These are phyloP conservation scores for Manis javanica DNA, from an alignment of 2,797 vertebrate species.

Conservation along the genomic window DNA sequence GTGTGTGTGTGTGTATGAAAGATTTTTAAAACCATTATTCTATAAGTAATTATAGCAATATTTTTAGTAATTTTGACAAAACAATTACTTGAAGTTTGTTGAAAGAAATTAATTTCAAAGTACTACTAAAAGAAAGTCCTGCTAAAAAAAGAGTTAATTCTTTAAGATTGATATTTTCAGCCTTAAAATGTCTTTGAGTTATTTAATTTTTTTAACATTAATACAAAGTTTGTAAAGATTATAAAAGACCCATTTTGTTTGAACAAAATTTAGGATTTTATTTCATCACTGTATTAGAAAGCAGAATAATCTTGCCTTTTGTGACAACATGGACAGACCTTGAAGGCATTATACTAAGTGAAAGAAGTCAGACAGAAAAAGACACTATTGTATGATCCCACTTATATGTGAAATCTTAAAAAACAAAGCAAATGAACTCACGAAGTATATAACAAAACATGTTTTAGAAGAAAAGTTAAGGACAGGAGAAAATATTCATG, in stretches of 20 bases:
- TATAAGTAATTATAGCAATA: background rate
- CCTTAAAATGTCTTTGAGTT: background rate
- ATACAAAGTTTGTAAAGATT: background rate
- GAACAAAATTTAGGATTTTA: background rate
- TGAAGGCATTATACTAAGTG: background rate
- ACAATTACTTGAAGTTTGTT: background rate
- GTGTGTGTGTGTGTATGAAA: too few relatives aligned
- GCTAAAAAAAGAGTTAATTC: background rate
- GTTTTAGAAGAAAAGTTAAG: background rate
- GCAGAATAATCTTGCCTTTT: background rate
- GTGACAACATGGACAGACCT: background rate
- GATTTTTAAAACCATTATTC: background rate
- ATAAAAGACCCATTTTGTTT: background rate
- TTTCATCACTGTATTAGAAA: constrained; percentile 17
- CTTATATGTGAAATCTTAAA: background rate
- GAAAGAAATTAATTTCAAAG: background rate
- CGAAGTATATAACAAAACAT: background rate
- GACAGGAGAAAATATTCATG: background rate
- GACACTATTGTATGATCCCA: background rate
- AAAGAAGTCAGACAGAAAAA: background rate
- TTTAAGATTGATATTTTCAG: background rate
- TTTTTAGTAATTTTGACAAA: constrained; percentile 34
- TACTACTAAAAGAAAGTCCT: background rate
- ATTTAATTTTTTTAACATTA: constrained; percentile 7
- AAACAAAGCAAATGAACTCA: background rate